Evolutionary conservation across 1,140 invertebrate genomes (phyloP).

Genomic region (Ditylenchus dipsaci): DNA sequence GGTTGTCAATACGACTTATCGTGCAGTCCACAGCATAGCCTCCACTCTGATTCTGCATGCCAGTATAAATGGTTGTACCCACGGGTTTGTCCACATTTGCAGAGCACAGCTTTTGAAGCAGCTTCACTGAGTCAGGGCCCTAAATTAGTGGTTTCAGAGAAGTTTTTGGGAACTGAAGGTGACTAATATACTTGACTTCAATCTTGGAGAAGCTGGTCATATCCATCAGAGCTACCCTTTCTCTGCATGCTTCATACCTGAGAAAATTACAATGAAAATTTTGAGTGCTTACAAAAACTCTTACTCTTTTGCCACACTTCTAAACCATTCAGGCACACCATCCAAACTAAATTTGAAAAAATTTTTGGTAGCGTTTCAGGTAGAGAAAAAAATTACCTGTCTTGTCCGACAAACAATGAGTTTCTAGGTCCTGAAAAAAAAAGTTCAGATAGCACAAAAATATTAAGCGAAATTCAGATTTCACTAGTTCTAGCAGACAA

Average conservation of each 20-base stretch:
- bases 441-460: no score
- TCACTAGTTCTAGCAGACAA: no score
- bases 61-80: conserved; percentile 83
- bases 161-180: conserved; percentile 7
- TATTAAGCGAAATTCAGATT: no score
- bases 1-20: conserved; percentile 76
- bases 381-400: conserved; percentile 32
- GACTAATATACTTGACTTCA: conserved; percentile 66
- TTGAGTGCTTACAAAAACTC: conserved; percentile 37
- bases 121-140: conserved; percentile 79
- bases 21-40: conserved; percentile 78
- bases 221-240: conserved; percentile 85
- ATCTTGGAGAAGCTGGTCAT: conserved; percentile 97
- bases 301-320: conserved; percentile 80
- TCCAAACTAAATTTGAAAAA: no score
- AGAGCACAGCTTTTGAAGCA: conserved; percentile 87
- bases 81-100: conserved; percentile 91
- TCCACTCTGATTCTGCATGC: conserved; percentile 89
- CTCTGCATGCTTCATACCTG: conserved; percentile 72
- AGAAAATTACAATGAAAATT: background rate
- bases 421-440: conserved; percentile 34
- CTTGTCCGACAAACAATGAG: conserved; percentile 48
- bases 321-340: conserved; percentile 86
- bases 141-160: conserved; percentile 58
- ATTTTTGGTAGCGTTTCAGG: no score